Evolutionary conservation across 2,797 vertebrate genomes (phyloP).

Genomic region (Dendrocincla tyrannina): DNA sequence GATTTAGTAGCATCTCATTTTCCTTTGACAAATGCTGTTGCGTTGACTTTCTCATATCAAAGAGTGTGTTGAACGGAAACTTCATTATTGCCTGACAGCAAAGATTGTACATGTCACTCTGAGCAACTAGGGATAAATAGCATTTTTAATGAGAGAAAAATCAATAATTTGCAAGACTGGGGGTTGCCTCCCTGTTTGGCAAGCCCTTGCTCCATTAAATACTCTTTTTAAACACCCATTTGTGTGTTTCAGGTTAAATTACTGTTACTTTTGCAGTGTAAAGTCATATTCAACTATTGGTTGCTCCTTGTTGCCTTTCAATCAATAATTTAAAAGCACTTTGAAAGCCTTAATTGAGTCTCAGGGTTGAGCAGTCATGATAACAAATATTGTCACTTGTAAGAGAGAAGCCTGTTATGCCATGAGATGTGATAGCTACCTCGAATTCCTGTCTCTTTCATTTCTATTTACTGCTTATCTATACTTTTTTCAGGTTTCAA

Average conservation of each 20-base stretch:
- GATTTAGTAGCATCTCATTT: background rate
- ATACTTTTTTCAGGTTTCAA: background rate
- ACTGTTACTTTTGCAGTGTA: background rate
- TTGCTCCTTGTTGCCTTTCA: background rate
- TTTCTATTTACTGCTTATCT: background rate
- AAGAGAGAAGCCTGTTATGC: background rate
- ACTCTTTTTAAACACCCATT: background rate
- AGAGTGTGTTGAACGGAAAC: background rate
- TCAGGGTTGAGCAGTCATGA: background rate
- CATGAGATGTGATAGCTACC: background rate
- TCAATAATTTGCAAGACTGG: background rate
- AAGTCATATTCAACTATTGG: background rate
- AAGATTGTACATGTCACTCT: background rate
- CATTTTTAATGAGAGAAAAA: background rate
- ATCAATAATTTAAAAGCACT: background rate
- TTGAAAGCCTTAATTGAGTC: background rate
- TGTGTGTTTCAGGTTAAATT: background rate
- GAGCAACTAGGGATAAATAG: background rate
- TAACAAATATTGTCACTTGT: background rate
- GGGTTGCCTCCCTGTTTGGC: background rate
- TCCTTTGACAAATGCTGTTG: slow-evolving; percentile 14
- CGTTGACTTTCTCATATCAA: background rate
- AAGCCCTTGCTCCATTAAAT: background rate
- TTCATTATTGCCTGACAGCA: slow-evolving; percentile 9
- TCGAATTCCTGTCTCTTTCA: background rate